Evolutionary conservation across 2,888 invertebrate genomes (phyloP).

Genomic region (Aspidapion aeneum): DNA sequence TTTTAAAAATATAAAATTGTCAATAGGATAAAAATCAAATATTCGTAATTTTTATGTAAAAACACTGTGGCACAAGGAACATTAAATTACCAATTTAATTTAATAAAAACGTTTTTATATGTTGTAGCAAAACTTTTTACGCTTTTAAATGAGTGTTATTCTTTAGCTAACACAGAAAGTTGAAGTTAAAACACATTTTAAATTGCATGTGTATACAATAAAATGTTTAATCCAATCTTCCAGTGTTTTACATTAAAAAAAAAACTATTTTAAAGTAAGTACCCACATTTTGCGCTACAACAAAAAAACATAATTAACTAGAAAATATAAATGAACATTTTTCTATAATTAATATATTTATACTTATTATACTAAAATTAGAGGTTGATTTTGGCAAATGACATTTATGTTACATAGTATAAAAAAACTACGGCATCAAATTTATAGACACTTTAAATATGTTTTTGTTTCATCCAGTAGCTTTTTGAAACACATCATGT

Average conservation of each 20-base stretch:
- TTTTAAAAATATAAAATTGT: not conserved
- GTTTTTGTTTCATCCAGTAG: not conserved
- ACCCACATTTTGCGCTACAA: not conserved
- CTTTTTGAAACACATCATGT: not conserved
- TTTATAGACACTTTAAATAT: no score
- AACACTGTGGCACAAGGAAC: constrained; percentile 43
- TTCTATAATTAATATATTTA: not conserved
- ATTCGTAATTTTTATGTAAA: not conserved
- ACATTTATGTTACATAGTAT: constrained; percentile 52
- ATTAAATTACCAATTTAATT: constrained; percentile 19
- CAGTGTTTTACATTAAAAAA: no score
- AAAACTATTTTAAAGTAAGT: no score
- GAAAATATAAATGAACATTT: not conserved
- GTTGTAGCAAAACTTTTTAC: constrained; percentile 10
- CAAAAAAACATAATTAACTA: not conserved
- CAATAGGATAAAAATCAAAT: not conserved
- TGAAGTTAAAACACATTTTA: no score
- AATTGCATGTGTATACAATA: no score
- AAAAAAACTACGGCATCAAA: constrained; percentile 27
- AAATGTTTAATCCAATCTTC: no score
- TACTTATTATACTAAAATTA: constrained; percentile 32
- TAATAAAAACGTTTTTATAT: constrained; percentile 8
- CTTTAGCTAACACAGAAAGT: no score
- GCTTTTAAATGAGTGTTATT: no score
- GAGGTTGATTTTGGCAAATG: constrained; percentile 51